These are phyloP conservation scores for Fulica atra DNA, from an alignment of 2,113 vertebrate genomes.

Conservation along the genomic window DNA sequence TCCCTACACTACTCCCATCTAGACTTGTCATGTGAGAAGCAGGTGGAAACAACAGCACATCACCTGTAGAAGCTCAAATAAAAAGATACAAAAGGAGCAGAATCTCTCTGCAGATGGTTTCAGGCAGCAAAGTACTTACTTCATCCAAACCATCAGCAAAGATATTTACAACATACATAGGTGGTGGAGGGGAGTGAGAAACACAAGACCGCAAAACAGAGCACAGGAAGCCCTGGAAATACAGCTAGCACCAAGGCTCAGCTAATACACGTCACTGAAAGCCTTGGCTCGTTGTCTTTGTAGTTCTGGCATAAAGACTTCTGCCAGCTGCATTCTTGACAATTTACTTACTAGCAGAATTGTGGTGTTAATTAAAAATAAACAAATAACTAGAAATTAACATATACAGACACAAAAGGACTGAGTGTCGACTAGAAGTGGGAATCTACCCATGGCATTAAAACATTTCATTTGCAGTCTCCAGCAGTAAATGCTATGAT, in stretches of 20 bases:
- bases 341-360: neutral
- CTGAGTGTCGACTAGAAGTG: neutral
- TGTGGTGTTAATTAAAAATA: neutral
- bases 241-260: neutral
- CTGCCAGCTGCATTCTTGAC: neutral
- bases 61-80: neutral
- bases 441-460: neutral
- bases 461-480: neutral
- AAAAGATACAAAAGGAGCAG: neutral
- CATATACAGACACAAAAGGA: neutral
- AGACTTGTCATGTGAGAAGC: too few relatives aligned
- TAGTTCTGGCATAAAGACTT: neutral
- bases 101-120: neutral
- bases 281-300: neutral
- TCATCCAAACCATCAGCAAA: neutral
- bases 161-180: neutral
- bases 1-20: neutral
- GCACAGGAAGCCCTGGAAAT: neutral
- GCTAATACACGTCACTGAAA: neutral
- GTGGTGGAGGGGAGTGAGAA: rapidly evolving
- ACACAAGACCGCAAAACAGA: neutral
- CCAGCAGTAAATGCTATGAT: neutral
- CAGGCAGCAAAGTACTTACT: neutral
- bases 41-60: neutral
- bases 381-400: neutral